Percentiles rank a stretch among this genome's conserved stretches.
Conservation (phyloP, 2,113 vertebrate species). For the Chlorocebus sabaeus region DNA sequence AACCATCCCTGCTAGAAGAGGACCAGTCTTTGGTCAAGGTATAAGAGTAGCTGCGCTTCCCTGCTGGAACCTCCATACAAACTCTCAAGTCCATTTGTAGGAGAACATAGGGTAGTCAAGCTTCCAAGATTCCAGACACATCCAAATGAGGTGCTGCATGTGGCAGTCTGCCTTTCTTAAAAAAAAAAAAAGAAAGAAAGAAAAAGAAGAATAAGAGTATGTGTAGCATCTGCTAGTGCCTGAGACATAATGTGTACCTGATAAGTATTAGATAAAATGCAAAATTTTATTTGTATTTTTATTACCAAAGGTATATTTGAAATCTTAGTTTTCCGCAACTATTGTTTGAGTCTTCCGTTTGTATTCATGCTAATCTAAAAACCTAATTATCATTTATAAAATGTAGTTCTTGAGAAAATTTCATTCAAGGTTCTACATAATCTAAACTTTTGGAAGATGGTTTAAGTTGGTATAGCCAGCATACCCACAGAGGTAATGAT, state of each 20-base stretch:
- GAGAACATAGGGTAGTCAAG: too few relatives aligned
- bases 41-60: too few relatives aligned
- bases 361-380: not conserved
- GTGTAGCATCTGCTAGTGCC: not conserved
- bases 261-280: not conserved
- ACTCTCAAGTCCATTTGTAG: too few relatives aligned
- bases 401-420: not conserved
- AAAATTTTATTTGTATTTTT: not conserved
- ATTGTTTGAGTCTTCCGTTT: not conserved
- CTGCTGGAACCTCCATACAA: too few relatives aligned
- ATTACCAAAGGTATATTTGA: not conserved
- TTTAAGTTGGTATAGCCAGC: not conserved
- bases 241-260: not conserved
- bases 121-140: too few relatives aligned
- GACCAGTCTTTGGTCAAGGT: too few relatives aligned
- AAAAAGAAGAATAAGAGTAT: too few relatives aligned
- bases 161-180: too few relatives aligned
- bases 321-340: not conserved
- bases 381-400: not conserved
- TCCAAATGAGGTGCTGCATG: too few relatives aligned
- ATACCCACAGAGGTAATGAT: not conserved
- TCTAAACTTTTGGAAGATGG: not conserved
- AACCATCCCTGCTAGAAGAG: too few relatives aligned
- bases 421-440: not conserved
- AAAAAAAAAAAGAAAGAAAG: too few relatives aligned